These are phyloP conservation scores for Episyrphus balteatus DNA, from an alignment of 1,140 invertebrate species.

Conservation along the genomic window DNA sequence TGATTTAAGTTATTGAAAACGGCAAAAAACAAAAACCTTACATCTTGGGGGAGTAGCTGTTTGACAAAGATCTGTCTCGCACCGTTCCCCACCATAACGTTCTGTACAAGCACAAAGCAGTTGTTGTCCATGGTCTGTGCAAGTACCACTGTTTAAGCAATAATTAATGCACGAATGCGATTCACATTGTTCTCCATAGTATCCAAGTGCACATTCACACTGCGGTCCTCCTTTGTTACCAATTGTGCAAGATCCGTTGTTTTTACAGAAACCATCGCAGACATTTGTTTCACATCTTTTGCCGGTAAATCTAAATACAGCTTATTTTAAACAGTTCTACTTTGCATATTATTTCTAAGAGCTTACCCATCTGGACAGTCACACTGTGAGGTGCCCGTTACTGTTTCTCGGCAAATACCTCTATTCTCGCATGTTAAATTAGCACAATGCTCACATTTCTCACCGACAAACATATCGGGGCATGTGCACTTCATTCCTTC, in stretches of 20 bases:
- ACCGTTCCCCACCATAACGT: constrained; percentile 26
- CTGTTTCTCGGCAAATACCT: constrained; percentile 31
- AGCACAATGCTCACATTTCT: constrained; percentile 33
- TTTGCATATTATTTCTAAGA: neutral
- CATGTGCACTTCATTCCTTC: constrained; percentile 33
- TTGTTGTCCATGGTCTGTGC: constrained; percentile 13
- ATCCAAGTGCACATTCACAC: constrained; percentile 42
- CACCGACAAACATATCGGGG: constrained; percentile 24
- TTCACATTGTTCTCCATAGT: constrained; percentile 47
- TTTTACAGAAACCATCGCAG: constrained; percentile 40
- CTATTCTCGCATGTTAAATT: constrained; percentile 32
- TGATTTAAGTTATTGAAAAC: neutral
- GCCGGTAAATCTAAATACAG: constrained; percentile 12
- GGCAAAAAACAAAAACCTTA: neutral
- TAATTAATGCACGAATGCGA: constrained; percentile 40
- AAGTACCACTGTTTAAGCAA: constrained; percentile 45
- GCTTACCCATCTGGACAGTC: constrained; percentile 39
- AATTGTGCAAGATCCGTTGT: constrained; percentile 43
- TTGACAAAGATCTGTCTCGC: constrained; percentile 31
- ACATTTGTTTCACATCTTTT: constrained; percentile 34
- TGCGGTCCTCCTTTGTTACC: constrained; percentile 32
- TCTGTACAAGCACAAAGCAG: constrained; percentile 22
- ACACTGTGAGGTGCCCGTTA: constrained; percentile 39
- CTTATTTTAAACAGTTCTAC: neutral
- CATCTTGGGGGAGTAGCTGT: constrained; percentile 25